Percentiles rank a stretch among this genome's conserved stretches.
phyloP scores from a whole-genome alignment of 2,113 vertebrate species.

The Okapia johnstoni region DNA sequence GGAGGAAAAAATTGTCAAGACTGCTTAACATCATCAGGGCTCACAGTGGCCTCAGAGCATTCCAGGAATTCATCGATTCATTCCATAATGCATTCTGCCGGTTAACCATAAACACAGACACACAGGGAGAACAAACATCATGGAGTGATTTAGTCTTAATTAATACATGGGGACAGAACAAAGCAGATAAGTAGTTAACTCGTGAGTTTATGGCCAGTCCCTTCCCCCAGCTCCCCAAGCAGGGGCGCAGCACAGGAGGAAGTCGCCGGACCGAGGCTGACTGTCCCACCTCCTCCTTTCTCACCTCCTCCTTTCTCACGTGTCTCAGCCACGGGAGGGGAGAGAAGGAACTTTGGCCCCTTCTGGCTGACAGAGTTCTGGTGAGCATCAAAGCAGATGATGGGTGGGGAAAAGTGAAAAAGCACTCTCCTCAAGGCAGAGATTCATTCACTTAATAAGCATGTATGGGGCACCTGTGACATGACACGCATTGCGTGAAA shows the following conservation, averaged over 20 bases:
- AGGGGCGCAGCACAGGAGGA: not conserved
- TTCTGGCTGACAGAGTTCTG: not conserved
- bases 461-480: not conserved
- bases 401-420: not conserved
- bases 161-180: not conserved
- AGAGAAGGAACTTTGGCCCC: not conserved
- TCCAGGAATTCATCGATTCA: not conserved
- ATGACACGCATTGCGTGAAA: not conserved
- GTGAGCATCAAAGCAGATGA: not conserved
- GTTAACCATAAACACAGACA: not conserved
- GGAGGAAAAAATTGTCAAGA: slow-evolving; percentile 2
- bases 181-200: not conserved
- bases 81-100: not conserved
- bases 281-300: not conserved
- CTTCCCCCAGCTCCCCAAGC: not conserved
- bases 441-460: not conserved
- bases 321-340: not conserved
- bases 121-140: not conserved
- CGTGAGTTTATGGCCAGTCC: not conserved
- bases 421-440: accelerated
- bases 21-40: not conserved
- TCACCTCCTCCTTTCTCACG: not conserved
- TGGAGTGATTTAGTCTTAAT: not conserved
- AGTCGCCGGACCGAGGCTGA: accelerated
- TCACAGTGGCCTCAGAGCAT: not conserved